Percentiles rank a stretch among this genome's conserved stretches.
Evolutionary conservation across 2,797 vertebrate genomes (phyloP).

Genomic region (Myripristis jacobus): DNA sequence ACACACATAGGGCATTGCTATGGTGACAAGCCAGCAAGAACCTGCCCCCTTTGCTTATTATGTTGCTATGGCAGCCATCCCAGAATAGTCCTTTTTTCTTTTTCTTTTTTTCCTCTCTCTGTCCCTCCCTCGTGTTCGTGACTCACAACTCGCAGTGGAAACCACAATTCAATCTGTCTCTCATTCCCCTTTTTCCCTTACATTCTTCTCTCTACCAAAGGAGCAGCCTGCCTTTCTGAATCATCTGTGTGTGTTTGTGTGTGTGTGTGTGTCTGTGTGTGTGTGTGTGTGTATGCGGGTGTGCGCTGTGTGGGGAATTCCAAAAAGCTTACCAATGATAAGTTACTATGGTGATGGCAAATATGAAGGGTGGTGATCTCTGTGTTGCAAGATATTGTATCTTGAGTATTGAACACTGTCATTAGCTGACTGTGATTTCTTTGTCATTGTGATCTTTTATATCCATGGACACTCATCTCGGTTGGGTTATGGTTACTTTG

Average conservation of each 20-base stretch:
- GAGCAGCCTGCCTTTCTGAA: conserved; percentile 70
- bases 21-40: conserved; percentile 81
- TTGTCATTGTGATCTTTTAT: conserved; percentile 53
- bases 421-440: conserved; percentile 56
- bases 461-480: conserved; percentile 50
- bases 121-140: conserved; percentile 83
- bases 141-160: conserved; percentile 85
- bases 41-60: conserved; percentile 86
- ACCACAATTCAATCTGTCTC: conserved; percentile 85
- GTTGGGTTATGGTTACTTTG: conserved; percentile 43
- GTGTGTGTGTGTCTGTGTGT: conserved; percentile 23
- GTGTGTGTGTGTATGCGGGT: conserved; percentile 7
- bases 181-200: conserved; percentile 77
- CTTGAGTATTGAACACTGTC: conserved; percentile 43
- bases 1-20: conserved; percentile 81
- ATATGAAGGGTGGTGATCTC: conserved; percentile 66
- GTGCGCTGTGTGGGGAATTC: conserved; percentile 75
- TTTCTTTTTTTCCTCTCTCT: conserved; percentile 40
- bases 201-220: conserved; percentile 75
- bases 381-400: conserved; percentile 70
- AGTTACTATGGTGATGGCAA: conserved; percentile 79
- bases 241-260: conserved; percentile 58
- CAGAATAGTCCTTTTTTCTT: conserved; percentile 83
- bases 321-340: conserved; percentile 70
- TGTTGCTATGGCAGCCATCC: conserved; percentile 87